Evolutionary conservation across 2,888 invertebrate species (phyloP), one percentile per base, ranked within the genome.

Genomic region (Homarus gammarus): DNA sequence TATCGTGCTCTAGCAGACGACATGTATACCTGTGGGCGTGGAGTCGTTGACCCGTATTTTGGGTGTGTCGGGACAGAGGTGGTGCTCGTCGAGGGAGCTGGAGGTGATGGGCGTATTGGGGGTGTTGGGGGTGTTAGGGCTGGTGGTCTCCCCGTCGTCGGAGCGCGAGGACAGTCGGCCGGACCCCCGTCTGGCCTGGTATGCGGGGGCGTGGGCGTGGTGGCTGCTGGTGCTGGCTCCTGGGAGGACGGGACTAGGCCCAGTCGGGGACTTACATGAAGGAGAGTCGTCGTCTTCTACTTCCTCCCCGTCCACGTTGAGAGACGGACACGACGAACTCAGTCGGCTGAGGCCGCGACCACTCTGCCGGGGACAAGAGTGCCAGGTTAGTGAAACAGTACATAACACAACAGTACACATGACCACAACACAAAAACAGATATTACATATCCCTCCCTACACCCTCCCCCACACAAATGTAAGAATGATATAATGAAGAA

Each of bases 221-320:
- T 38, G 38, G 64, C 75, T 75, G 87, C 82, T 73, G 82, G 40
- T 82, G 87, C 72, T 49, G 82, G 73, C 40, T 44, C 75, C 61
- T 61, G 78, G 40, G 15, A 33, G 83, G 51, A 36, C 40, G 70
- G 56, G 40, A n/a, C 78, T 72, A 12, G 72, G n/a, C 40, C 77
- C 86, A 33, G 38, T 64, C 64, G 82, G 82, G 36, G 84, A 89
- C 86, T 89, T 89, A 89, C 89, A 89, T 72, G 91, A 82, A 38
- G 87, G 89, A 27, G 91, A 84, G 79, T 89, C 87, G 44, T 89
- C 89, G 36, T 90, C 91, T 36, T 91, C 91, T n/a, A 83, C 56
- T 51, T 90, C 91, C 84, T 91, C 91, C 36, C 91, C 91, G 72
- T 91, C 91, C 72, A 91, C 91, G 90, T 91, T 91, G 77, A 91